These are phyloP conservation scores for Automeris io DNA, from an alignment of 2,888 invertebrate genomes.

Conservation along the genomic window DNA sequence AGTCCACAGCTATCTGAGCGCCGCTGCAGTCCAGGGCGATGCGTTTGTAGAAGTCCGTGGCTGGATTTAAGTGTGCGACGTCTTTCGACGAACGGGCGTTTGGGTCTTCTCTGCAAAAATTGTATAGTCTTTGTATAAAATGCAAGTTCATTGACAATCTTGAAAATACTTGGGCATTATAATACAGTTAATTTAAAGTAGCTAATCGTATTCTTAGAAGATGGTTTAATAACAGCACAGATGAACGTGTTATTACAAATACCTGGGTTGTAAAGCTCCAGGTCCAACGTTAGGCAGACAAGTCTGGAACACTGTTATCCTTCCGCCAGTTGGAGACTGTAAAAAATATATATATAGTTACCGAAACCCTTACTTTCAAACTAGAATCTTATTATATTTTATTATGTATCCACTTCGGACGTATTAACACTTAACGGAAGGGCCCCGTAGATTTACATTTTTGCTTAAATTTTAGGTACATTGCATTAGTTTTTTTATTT, in stretches of 20 bases:
- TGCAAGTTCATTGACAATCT: background rate
- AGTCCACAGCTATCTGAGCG: slow-evolving; percentile 96
- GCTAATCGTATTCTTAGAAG: no score
- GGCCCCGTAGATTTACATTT: no score
- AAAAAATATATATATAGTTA: slow-evolving; percentile 15
- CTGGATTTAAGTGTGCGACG: slow-evolving; percentile 92
- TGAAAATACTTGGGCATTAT: background rate
- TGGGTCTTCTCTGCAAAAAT: slow-evolving; percentile 84
- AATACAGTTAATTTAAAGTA: no score
- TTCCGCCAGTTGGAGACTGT: slow-evolving; percentile 92
- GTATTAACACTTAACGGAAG: no score
- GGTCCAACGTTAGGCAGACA: slow-evolving; percentile 92
- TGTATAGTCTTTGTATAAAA: background rate
- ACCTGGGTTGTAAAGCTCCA: slow-evolving; percentile 88
- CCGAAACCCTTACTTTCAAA: no score
- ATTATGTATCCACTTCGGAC: no score
- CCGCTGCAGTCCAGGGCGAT: slow-evolving; percentile 97
- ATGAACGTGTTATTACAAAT: slow-evolving; percentile 8
- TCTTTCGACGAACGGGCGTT: slow-evolving; percentile 89
- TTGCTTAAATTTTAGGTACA: no score
- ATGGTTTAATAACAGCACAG: no score
- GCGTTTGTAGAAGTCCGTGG: slow-evolving; percentile 96
- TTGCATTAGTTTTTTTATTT: no score
- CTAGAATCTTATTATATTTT: no score
- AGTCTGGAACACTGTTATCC: slow-evolving; percentile 96